Conservation (phyloP, 2,888 invertebrate genomes). For the Ophion costatus region DNA sequence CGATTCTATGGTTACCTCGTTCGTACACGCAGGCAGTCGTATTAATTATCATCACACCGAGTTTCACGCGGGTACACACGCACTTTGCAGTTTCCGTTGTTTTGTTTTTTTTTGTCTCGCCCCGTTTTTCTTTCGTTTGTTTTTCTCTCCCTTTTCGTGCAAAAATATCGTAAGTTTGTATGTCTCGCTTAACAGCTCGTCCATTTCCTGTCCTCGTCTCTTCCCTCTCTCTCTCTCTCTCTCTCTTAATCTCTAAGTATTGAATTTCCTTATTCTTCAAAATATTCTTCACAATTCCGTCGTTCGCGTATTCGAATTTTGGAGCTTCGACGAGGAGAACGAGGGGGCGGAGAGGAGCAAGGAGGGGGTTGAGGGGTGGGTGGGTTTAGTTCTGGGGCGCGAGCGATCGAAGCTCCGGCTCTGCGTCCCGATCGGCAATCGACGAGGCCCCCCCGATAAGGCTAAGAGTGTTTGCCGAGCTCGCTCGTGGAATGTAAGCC, state of each 20-base stretch:
- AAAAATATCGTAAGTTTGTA: conserved; percentile 76
- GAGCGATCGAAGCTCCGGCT: conserved; percentile 34
- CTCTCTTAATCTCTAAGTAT: conserved; percentile 36
- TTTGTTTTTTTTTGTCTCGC: not conserved
- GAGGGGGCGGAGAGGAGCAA: not conserved
- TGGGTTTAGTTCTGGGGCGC: conserved; percentile 50
- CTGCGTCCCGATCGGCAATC: conserved; percentile 31
- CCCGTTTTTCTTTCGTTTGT: not conserved
- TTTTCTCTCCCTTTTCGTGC: conserved; percentile 66
- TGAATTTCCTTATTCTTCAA: not conserved
- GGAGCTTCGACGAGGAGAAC: conserved; percentile 29
- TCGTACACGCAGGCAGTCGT: conserved; percentile 61
- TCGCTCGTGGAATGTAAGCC: conserved; percentile 82
- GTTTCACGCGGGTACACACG: conserved; percentile 43
- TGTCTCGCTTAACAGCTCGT: conserved; percentile 60
- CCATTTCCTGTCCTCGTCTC: conserved; percentile 55
- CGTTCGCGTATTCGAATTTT: conserved; percentile 46
- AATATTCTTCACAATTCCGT: conserved; percentile 9
- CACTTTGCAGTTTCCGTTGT: conserved; percentile 9
- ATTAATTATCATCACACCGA: conserved; percentile 32
- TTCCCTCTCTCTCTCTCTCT: not conserved
- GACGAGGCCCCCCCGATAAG: conserved; percentile 8
- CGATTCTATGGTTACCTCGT: conserved; percentile 75
- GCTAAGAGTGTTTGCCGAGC: conserved; percentile 35
- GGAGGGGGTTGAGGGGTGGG: not conserved